A percentile compares a stretch with the other conserved stretches of the same genome.
phyloP scores from a whole-genome alignment of 2,888 invertebrate species.

The Stenurella melanura region DNA sequence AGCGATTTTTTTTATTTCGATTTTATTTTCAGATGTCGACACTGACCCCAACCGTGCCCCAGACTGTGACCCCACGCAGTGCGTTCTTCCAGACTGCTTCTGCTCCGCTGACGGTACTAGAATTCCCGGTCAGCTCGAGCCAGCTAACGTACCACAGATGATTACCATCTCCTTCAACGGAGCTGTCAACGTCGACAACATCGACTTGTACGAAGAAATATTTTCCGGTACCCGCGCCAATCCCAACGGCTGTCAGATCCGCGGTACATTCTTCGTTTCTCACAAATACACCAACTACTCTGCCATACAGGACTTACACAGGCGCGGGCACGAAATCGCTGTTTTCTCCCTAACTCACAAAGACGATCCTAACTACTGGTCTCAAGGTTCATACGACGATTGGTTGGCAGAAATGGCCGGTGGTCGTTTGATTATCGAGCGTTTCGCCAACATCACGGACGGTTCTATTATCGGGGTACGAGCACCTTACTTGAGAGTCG shows the following conservation, averaged over 20 bases:
- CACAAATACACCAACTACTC: conserved; percentile 96
- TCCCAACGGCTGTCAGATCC: conserved; percentile 91
- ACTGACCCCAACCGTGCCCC: conserved; percentile 94
- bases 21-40: conserved; percentile 83
- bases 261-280: conserved; percentile 93
- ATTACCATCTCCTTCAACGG: conserved; percentile 95
- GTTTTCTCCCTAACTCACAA: conserved; percentile 91
- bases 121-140: conserved; percentile 89
- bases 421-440: conserved; percentile 88
- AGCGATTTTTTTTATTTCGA: neutral
- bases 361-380: conserved; percentile 94
- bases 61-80: conserved; percentile 92
- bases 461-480: conserved; percentile 92
- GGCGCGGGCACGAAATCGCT: conserved; percentile 93
- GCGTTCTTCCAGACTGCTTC: conserved; percentile 92
- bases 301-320: conserved; percentile 90
- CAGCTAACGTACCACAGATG: conserved; percentile 93
- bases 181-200: conserved; percentile 93
- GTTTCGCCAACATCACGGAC: conserved; percentile 94
- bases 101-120: conserved; percentile 94
- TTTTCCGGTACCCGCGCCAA: conserved; percentile 90
- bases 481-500: conserved; percentile 91
- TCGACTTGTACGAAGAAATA: conserved; percentile 92
- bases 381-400: conserved; percentile 89
- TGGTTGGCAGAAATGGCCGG: conserved; percentile 98